Base-by-base conservation (phyloP, 92 coral and sea anemone species). In the Isaurus tuberculatus region DNA sequence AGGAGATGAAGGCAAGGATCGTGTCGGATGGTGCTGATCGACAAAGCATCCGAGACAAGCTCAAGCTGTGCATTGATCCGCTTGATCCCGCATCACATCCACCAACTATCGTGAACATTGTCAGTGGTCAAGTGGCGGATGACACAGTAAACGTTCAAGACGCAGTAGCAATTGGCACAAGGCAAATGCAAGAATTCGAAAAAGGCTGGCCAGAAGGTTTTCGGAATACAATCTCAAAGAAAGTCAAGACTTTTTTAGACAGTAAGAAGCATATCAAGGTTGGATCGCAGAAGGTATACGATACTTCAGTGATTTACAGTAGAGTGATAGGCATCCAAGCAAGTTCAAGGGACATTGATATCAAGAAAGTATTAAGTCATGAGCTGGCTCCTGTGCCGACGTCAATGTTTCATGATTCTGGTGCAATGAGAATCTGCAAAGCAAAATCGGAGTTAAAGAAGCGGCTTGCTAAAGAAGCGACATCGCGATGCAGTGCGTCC, bases 311-410 rank as follows among this genome's bases (percentile, higher is more conserved):
- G 15, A 88, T 91, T 4, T 87, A 91, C 75, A 72, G 81, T 60
- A 43, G 85, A 63, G 91, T 91, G 49, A 87, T 79, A 19, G 87
- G 87, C 81, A 80, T 91, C 34, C 86, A 86, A 84, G 87, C 88
- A 36, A 88, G 83, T 57, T 66, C 86, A 22, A 75, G 86, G 57
- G 87, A 88, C 49, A 79, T 84, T 15, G 83, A 85, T 48, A 84
- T 88, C 13, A 73, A 84, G 82, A 71, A 65, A 1, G 87, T 88
- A n/a, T 55, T 88, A 33, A 68, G 88, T 64, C 85, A 80, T 58
- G 91, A 87, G 23, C 80, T 91, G 19, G 84, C 94, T 65, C 91
- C 94, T 32, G 87, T 91, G 34, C 91, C 87, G n/a, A 87, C 91
- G 10, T 81, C 93, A 22, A 82, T 90, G 88, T 90, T 90, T 49